Base-by-base conservation (phyloP, 2,888 invertebrate species). In the Nomada ferruginata region DNA sequence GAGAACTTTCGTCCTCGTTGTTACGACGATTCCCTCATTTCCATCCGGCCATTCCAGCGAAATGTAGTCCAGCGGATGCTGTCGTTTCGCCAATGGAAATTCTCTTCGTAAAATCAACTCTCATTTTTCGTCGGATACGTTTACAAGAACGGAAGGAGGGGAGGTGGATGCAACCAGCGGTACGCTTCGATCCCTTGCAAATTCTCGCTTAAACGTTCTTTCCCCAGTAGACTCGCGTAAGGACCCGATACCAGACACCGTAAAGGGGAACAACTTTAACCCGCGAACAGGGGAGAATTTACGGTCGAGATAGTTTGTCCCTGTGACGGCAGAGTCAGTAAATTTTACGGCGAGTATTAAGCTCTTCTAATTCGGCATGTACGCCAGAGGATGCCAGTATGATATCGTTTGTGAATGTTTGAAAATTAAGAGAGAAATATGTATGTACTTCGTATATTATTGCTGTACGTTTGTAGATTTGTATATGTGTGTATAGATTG, bases 361-460 rank as follows among this genome's bases (percentile, higher is more conserved):
- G 29, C 23, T 18, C 2, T 44, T 11, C 4, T 52, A 65, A 52
- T 59, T 65, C 64, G 57, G 23, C 42, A 65, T 53, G 70, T 29
- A 29, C 55, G 15, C 15, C 15, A 47, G 29, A 15, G 36, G 29
- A 11, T 15, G 26, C 9, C 18, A 26, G 23, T 18, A 65, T 18
- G 29, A 52, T 64, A 26, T 20, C 0, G 36, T 36, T 36, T 79
- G 63, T 66, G 74, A 69, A 29, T 73, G 73, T 76, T 79, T 78
- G 70, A 79, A 84, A 85, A 75, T 79, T 77, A 47, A 71, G 61
- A 64, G 71, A 76, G 42, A 61, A 11, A 42, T 29, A 2, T 53
- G 18, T 3, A 18, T 29, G 10, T 9, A 42, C 1, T 5, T 61
- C 36, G n/a, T 52, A 18, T 60, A n/a, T 42, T 42, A 76, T 76